Conservation (phyloP, 35 echinoderm and acorn worm species). For the Apostichopus parvimensis region DNA sequence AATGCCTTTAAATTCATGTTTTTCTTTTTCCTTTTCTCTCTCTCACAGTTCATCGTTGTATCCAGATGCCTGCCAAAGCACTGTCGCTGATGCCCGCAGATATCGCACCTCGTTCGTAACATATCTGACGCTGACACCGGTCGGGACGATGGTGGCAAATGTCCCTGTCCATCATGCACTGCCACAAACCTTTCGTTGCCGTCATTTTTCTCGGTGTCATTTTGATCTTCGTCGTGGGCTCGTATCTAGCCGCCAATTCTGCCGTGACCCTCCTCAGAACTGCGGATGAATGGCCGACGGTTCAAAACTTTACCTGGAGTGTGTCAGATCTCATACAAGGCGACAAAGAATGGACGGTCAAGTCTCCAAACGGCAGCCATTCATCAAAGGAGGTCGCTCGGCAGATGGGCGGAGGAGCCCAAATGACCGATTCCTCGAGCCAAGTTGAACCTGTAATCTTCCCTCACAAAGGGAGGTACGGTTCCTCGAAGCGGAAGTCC, state of each 20-base stretch:
- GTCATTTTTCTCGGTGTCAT: background rate
- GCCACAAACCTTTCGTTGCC: background rate
- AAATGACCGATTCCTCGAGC: background rate
- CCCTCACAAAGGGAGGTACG: background rate
- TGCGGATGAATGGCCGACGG: background rate
- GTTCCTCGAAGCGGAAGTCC: background rate
- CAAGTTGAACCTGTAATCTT: background rate
- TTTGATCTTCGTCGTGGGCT: conserved; percentile 5
- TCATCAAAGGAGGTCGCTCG: background rate
- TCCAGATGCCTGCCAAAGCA: too few relatives aligned
- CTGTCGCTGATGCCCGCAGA: too few relatives aligned
- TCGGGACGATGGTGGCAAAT: background rate
- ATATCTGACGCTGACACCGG: background rate
- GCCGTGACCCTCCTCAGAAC: background rate
- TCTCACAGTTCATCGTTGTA: too few relatives aligned
- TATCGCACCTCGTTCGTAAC: too few relatives aligned
- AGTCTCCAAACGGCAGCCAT: background rate
- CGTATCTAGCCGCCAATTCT: background rate
- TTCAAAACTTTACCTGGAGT: conserved; percentile 25
- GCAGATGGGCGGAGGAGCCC: background rate
- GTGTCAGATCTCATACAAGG: background rate
- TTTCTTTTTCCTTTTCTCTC: too few relatives aligned
- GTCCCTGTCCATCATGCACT: background rate
- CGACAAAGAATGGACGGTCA: background rate
- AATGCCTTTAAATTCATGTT: too few relatives aligned